These are phyloP conservation scores for Pithys albifrons DNA, from an alignment of 2,113 vertebrate genomes.

Conservation along the genomic window DNA sequence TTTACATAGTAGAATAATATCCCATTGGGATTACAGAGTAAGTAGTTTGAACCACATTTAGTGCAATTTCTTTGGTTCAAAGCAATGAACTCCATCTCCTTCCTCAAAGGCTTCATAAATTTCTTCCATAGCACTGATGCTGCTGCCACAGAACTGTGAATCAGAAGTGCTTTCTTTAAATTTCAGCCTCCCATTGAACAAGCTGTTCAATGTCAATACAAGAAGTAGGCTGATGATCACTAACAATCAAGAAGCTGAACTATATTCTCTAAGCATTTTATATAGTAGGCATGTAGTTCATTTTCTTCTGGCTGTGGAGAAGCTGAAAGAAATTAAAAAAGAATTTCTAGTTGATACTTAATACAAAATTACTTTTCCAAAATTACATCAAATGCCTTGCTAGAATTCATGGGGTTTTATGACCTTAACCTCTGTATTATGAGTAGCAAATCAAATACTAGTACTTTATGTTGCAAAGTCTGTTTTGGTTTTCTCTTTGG, in stretches of 20 bases:
- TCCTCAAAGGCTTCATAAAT: not conserved
- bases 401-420: not conserved
- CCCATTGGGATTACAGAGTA: constrained; percentile 33
- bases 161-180: not conserved
- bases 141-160: not conserved
- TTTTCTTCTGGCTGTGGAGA: constrained; percentile 68
- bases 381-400: not conserved
- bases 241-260: constrained; percentile 81
- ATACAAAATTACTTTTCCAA: not conserved
- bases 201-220: not conserved
- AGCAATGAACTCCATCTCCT: not conserved
- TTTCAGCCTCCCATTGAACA: not conserved
- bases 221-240: not conserved
- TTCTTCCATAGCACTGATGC: not conserved
- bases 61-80: not conserved
- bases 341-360: not conserved
- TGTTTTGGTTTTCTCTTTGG: not conserved
- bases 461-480: not conserved
- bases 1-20: not conserved
- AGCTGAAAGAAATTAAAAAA: constrained; percentile 67
- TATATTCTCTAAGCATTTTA: constrained; percentile 90
- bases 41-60: not conserved
- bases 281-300: constrained; percentile 77
- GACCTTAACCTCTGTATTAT: not conserved
- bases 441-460: not conserved